Conservation (phyloP, 1,140 invertebrate genomes). For the Heliconius himera region DNA sequence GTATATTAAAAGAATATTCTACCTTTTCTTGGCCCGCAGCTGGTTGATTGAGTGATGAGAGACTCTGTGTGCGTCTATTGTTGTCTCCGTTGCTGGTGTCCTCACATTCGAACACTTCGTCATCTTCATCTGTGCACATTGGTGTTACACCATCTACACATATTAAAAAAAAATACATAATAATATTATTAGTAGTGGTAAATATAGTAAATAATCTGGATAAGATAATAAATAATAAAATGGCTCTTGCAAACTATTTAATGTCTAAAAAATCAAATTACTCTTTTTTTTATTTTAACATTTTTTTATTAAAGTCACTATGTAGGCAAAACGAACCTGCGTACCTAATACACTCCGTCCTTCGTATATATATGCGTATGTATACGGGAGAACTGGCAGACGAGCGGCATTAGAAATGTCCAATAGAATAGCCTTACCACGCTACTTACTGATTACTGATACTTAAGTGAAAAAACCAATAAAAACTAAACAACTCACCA, state of each 20-base stretch:
- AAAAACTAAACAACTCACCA: slow-evolving; percentile 46
- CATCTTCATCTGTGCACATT: slow-evolving; percentile 87
- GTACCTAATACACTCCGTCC: too few species aligned
- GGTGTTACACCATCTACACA: slow-evolving; percentile 58
- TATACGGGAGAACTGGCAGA: slow-evolving; percentile 84
- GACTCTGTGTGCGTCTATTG: slow-evolving; percentile 93
- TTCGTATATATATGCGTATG: slow-evolving; percentile 50
- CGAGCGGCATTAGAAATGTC: slow-evolving; percentile 90
- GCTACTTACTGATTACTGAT: background rate
- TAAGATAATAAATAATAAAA: too few species aligned
- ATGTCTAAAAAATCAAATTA: too few species aligned
- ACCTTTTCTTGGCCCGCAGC: slow-evolving; percentile 78
- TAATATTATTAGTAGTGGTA: background rate
- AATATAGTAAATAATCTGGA: background rate
- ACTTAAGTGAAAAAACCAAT: background rate
- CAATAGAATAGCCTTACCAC: slow-evolving; percentile 85
- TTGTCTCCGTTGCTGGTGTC: slow-evolving; percentile 81
- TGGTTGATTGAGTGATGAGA: slow-evolving; percentile 86
- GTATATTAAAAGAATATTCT: too few species aligned
- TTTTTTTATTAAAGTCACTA: too few species aligned
- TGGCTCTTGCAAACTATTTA: slow-evolving; percentile 26
- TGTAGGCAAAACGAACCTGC: too few species aligned
- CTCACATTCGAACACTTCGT: slow-evolving; percentile 91
- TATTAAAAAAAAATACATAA: background rate
- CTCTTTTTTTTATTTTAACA: too few species aligned